Base-by-base conservation (phyloP, 1,140 invertebrate species). In the Papilio aristodemus region DNA sequence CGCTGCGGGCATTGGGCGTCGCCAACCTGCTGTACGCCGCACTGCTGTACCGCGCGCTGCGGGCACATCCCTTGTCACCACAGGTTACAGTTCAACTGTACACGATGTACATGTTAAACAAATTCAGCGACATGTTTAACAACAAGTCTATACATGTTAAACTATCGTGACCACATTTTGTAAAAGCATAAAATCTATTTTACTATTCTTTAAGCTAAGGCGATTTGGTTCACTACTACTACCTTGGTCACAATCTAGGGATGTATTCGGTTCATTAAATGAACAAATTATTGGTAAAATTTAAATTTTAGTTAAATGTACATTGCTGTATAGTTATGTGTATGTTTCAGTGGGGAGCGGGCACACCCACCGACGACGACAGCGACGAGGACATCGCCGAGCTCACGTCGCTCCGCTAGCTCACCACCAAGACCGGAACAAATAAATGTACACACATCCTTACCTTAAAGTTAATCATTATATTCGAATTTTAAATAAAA, bases 11-110 rank as follows among this genome's bases (percentile, higher is more conserved):
- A 27, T 75, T 87, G 1, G 87, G 80, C n/a, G 78, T 81, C n/a
- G 79, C 80, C 69, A 88, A 87, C 71, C 64, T 88, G 71, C 74
- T 90, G 7, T 87, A 90, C 78, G 71, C 77, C n/a, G 79, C 66
- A 17, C 72, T 67, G 25, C 79, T 88, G 0, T 86, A 86, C 75
- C 72, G 71, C 4, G 71, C 73, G 13, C 80, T 87, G 4, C 19
- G 38, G 13, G 37, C 22, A 1, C 54, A 84, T 38, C 85, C 85
- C 6, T 75, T 87, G 0, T 82, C 80, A 0, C 63, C 76, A 41
- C 79, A 86, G 78, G 84, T 86, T 25, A 27, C 7, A 11, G n/a
- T n/a, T 37, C 3, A 32, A 32, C 27, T 32, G 27, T 32, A 3
- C 27, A 32, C 27, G 27, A 32, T n/a, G n/a, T n/a, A n/a, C n/a